Evolutionary conservation across 2,113 vertebrate species (phyloP).

Genomic region (Xiphophorus hellerii): DNA sequence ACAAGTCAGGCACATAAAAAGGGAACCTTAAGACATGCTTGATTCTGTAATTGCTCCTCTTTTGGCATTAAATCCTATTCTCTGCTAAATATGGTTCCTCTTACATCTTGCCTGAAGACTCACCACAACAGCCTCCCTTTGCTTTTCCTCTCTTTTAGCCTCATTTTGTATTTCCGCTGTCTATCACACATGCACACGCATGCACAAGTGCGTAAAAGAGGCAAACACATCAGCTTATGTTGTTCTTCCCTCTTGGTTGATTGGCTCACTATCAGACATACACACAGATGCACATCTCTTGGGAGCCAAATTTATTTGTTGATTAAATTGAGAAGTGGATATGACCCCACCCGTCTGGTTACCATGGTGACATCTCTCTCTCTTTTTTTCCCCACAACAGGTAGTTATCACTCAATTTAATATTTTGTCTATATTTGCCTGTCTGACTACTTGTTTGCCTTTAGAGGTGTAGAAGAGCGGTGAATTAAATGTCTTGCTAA

Average conservation of each 20-base stretch:
- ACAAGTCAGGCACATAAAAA: constrained; percentile 9
- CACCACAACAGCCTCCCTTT: constrained; percentile 24
- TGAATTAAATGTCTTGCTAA: constrained; percentile 49
- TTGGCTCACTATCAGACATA: constrained; percentile 13
- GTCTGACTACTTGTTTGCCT: constrained; percentile 11
- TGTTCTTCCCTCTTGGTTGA: constrained; percentile 1
- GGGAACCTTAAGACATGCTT: constrained; percentile 6
- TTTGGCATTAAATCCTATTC: constrained; percentile 39
- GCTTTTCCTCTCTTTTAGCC: constrained; percentile 12
- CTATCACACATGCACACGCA: constrained; percentile 1
- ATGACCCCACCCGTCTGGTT: constrained; percentile 40
- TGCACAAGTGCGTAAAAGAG: not conserved
- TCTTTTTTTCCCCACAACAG: constrained; percentile 6
- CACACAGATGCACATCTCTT: constrained; percentile 8
- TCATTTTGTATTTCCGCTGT: constrained; percentile 9
- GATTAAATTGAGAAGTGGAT: constrained; percentile 39
- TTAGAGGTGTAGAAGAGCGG: not conserved
- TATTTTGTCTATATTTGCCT: constrained; percentile 31
- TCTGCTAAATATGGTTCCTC: constrained; percentile 54
- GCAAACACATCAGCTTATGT: constrained; percentile 21
- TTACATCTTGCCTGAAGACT: constrained; percentile 46
- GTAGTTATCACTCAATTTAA: constrained; percentile 43
- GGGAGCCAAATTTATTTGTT: constrained; percentile 37
- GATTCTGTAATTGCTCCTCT: constrained; percentile 52
- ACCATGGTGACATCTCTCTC: constrained; percentile 37